Percentiles rank a stretch among this genome's conserved stretches.
phyloP scores from a whole-genome alignment of 1,140 invertebrate species.

The Tetramorium alpestre region DNA sequence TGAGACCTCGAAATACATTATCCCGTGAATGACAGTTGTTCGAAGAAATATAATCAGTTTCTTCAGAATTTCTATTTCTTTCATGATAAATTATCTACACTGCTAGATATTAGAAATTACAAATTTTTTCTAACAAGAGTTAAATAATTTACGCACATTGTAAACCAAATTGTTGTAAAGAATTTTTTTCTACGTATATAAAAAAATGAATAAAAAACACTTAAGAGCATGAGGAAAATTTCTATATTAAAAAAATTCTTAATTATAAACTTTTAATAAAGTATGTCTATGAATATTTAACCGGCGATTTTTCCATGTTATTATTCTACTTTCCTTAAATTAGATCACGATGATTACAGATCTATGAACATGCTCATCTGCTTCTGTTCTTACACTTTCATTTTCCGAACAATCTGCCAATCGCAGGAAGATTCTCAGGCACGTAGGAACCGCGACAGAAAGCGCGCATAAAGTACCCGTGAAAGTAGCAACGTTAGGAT shows the following conservation, averaged over 20 bases:
- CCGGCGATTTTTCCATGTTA: background rate
- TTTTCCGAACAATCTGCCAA: constrained; percentile 30
- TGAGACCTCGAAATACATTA: background rate
- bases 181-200: background rate
- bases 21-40: constrained; percentile 5
- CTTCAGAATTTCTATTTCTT: background rate
- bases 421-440: constrained; percentile 32
- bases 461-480: constrained; percentile 33
- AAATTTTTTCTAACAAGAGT: background rate
- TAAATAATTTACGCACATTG: background rate
- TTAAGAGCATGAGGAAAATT: background rate
- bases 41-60: background rate
- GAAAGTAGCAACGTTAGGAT: constrained; percentile 64
- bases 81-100: background rate
- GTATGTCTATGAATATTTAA: background rate
- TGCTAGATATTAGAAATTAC: background rate
- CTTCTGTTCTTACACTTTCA: constrained; percentile 3
- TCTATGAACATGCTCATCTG: background rate
- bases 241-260: background rate
- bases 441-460: constrained; percentile 32
- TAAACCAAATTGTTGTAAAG: background rate
- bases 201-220: background rate
- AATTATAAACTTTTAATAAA: background rate
- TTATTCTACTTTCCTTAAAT: background rate
- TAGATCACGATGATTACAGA: background rate